Evolutionary conservation across 2,113 vertebrate genomes (phyloP), one percentile per base, ranked within the genome.

Genomic region (Epinephelus moara): DNA sequence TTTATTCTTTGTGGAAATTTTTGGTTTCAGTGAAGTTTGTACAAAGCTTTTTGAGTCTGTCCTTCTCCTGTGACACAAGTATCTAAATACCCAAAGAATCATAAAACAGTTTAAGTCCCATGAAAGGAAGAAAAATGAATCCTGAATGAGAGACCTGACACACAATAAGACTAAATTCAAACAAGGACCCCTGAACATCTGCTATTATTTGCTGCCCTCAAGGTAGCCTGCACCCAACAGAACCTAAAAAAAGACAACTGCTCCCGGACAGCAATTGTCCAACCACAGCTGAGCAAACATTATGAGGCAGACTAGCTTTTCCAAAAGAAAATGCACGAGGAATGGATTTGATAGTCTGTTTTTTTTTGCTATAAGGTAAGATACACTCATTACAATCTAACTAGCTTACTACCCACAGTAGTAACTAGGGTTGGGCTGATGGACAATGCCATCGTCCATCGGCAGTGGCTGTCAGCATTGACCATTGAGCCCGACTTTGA

Each of bases 1-100:
- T 63, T 50, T 11, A 27, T n/a, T 40, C 10, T 60, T 14, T 37
- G 12, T 17, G 42, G 21, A 67, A 37, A 30, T 4, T 45, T 12
- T 9, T 45, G 42, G 42, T 45, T 45, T 37, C 6, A 37, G 33
- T 37, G 33, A 37, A 37, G 3, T 47, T 68, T 49, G 4, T 17
- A 3, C 13, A 19, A 25, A 33, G 11, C 9, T n/a, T 59, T 37
- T 62, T 47, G 30, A 42, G 17, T 1, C 23, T 27, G 49, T 52
- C 49, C 2, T 68, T 62, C 49, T 42, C 1, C n/a, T 30, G n/a
- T 53, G 30, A 52, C 21, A 63, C 59, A 72, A 77, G 81, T 47
- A 47, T 9, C n/a, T 7, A 14, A 30, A 66, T 56, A 19, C 66
- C 18, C 4, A 49, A n/a, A 68, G 1, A 40, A 74, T 52, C 3